Evolutionary conservation across 64 coral and sea anemone species (phyloP).

Genomic region (Exaiptasia diaphana): DNA sequence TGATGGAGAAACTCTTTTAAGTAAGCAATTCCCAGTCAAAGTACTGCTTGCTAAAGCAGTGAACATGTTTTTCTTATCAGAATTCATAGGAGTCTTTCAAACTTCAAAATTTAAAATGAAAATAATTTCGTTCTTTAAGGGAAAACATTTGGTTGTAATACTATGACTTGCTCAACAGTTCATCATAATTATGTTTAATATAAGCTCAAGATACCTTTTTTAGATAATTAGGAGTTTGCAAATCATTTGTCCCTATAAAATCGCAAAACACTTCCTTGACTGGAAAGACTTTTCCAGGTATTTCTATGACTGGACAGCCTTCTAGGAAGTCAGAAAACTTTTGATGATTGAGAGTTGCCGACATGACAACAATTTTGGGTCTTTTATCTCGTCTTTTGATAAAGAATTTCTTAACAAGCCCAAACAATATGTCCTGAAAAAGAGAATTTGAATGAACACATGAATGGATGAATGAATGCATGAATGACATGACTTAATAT

Average conservation of each 20-base stretch:
- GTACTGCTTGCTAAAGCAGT: no score
- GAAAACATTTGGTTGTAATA: no score
- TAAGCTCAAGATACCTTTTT: slow-evolving; percentile 68
- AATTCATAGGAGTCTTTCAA: no score
- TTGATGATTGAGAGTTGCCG: slow-evolving; percentile 78
- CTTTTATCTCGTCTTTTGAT: not conserved
- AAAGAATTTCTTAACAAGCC: slow-evolving; percentile 78
- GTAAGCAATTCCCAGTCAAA: no score
- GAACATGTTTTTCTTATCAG: no score
- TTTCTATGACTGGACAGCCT: slow-evolving; percentile 88
- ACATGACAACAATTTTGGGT: slow-evolving; percentile 83
- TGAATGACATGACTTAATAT: not conserved
- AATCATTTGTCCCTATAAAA: slow-evolving; percentile 68
- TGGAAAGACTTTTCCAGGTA: slow-evolving; percentile 75
- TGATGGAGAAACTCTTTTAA: no score
- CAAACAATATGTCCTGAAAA: slow-evolving; percentile 89
- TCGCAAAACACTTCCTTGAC: slow-evolving; percentile 74
- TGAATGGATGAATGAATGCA: no score
- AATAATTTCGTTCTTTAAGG: no score
- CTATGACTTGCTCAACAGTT: no score
- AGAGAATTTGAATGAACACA: no score
- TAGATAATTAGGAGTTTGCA: slow-evolving; percentile 80
- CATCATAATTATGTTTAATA: no score
- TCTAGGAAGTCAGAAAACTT: slow-evolving; percentile 85
- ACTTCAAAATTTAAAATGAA: no score